Percentiles rank a stretch among this genome's conserved stretches.
Conservation (phyloP, 2,888 invertebrate species). For the Tortrix viridana region DNA sequence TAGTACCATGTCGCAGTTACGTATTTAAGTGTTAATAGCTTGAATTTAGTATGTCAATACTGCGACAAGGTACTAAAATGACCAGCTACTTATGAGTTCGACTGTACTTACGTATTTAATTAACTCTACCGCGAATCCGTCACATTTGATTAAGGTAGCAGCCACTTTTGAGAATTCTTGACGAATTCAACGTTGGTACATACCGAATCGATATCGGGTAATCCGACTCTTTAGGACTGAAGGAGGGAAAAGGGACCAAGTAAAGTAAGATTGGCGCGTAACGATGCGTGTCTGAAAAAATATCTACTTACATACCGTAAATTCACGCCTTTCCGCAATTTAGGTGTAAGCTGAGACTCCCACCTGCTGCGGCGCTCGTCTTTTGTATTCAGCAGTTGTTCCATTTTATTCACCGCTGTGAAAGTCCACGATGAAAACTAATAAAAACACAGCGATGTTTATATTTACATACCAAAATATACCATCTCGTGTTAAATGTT, state of each 20-base stretch:
- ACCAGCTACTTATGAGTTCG: too few relatives aligned
- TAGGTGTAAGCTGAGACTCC: slow-evolving; percentile 31
- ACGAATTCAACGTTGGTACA: not conserved
- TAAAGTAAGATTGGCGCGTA: slow-evolving; percentile 24
- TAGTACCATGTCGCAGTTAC: too few relatives aligned
- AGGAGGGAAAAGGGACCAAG: slow-evolving; percentile 18
- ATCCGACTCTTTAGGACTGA: slow-evolving; percentile 12
- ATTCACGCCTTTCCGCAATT: slow-evolving; percentile 34
- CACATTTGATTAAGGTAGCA: not conserved
- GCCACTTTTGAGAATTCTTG: not conserved
- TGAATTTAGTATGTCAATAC: too few relatives aligned
- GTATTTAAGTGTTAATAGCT: too few relatives aligned
- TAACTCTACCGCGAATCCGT: too few relatives aligned
- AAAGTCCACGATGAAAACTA: slow-evolving; percentile 11
- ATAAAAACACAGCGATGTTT: not conserved
- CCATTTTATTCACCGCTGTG: slow-evolving; percentile 13
- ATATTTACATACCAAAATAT: not conserved
- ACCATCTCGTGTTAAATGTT: too few relatives aligned
- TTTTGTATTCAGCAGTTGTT: slow-evolving; percentile 19
- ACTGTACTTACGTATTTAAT: too few relatives aligned
- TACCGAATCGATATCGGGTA: not conserved
- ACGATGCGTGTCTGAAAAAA: slow-evolving; percentile 25
- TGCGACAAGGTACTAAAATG: too few relatives aligned
- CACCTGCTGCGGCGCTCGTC: slow-evolving; percentile 11
- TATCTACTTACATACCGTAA: slow-evolving; percentile 33